Conservation (phyloP, 1,140 invertebrate genomes). For the Gryon sp. region DNA sequence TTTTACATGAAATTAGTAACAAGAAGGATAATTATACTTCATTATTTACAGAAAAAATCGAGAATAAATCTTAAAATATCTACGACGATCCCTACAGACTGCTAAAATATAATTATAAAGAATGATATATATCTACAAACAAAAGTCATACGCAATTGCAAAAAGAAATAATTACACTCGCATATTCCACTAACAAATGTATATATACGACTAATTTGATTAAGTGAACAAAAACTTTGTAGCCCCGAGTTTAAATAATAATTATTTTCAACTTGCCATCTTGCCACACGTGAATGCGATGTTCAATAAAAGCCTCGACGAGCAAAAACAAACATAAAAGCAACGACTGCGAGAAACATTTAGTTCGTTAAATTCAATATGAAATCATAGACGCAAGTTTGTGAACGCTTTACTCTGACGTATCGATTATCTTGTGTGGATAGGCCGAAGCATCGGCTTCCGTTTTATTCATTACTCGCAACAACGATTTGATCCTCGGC, state of each 20-base stretch:
- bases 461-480: slow-evolving; percentile 63
- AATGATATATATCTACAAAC: too few species aligned
- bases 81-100: too few species aligned
- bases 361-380: slow-evolving; percentile 43
- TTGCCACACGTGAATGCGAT: background rate
- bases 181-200: background rate
- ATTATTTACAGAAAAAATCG: too few species aligned
- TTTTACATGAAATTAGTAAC: too few species aligned
- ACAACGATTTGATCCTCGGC: slow-evolving; percentile 59
- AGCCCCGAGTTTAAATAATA: slow-evolving; percentile 1
- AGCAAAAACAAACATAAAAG: slow-evolving; percentile 16
- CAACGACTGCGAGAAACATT: slow-evolving; percentile 28
- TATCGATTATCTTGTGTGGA: slow-evolving; percentile 57
- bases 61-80: too few species aligned
- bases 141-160: too few species aligned
- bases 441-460: slow-evolving; percentile 54
- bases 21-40: too few species aligned
- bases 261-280: slow-evolving; percentile 7
- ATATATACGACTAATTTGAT: slow-evolving; percentile 2
- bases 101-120: too few species aligned
- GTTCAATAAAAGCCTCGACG: slow-evolving; percentile 17
- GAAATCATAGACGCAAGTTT: slow-evolving; percentile 54
- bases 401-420: slow-evolving; percentile 36
- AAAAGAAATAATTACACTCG: too few species aligned
- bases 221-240: slow-evolving; percentile 5